Base-by-base conservation (phyloP, 2,797 vertebrate genomes). In the Dipus sagitta region DNA sequence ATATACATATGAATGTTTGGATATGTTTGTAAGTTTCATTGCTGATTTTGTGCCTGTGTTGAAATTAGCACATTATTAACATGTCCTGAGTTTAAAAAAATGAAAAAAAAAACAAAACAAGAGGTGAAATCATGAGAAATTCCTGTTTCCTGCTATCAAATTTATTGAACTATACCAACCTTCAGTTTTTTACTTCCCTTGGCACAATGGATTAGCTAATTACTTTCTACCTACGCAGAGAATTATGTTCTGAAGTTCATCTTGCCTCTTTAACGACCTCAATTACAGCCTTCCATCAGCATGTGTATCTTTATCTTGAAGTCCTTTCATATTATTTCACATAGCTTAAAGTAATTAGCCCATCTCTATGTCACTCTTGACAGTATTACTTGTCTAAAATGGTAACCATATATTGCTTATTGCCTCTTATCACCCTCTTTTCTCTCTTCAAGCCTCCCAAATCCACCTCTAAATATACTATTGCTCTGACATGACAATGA, bases 331-430 rank as follows among this genome's bases (percentile, higher is more conserved):
- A 52, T 12, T 11, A 47, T 9, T 70, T 75, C 52, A 21, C 78
- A 28, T 32, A 60, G 23, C 24, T 92, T 89, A 60, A 24, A 79
- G n/a, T 15, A 74, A 42, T 24, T 24, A 15, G 68, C 17, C 12
- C 9, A 54, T 76, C 3, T 47, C 23, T 74, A 23, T 94, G 70
- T 30, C 15, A 75, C 58, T 80, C 15, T 74, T 58, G 65, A 93
- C 26, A 79, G 52, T 42, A 86, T 47, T 83, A 34, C 7, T 74
- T 82, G 4, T 65, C 52, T 71, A 84, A 87, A 90, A 88, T 90
- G 7, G 18, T 71, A 1, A 68, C 32, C 9, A 47, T 84, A 1
- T 26, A 78, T 14, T n/a, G 6, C 75, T 67, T 87, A 38, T 67
- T 78, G 72, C 38, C 30, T 30, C 83, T 77, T 14, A 26, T 88